Evolutionary conservation across 2,113 vertebrate genomes (phyloP).

Genomic region (Ptychochromis oligacanthus): DNA sequence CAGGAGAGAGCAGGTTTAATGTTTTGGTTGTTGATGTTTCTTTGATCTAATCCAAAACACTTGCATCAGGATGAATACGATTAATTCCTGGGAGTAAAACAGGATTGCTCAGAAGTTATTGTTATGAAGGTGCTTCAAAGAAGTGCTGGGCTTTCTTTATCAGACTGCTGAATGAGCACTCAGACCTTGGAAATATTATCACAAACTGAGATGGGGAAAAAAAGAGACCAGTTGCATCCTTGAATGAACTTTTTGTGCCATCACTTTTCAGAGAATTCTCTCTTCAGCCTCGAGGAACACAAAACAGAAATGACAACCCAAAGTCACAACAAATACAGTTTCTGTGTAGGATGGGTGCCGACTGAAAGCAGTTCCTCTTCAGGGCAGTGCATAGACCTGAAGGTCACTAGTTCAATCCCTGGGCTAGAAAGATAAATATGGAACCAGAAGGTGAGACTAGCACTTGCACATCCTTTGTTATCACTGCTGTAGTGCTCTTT

Average conservation of each 20-base stretch:
- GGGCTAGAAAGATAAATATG: not conserved
- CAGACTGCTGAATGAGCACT: not conserved
- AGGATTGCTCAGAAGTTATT: not conserved
- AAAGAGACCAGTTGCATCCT: not conserved
- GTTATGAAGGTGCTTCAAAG: not conserved
- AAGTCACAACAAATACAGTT: constrained; percentile 4
- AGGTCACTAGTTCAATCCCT: not conserved
- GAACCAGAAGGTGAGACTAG: not conserved
- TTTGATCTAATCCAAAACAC: not conserved
- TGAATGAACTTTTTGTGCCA: not conserved
- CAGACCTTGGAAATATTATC: constrained; percentile 6
- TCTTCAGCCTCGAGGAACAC: not conserved
- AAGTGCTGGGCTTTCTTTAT: not conserved
- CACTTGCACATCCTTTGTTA: not conserved
- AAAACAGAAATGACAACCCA: not conserved
- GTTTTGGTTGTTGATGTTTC: not conserved
- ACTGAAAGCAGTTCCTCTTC: not conserved
- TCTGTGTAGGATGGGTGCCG: not conserved
- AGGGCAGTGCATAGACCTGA: not conserved
- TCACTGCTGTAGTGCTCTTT: constrained; percentile 8
- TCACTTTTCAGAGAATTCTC: not conserved
- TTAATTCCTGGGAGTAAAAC: not conserved
- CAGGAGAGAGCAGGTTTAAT: not conserved
- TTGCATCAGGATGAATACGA: not conserved
- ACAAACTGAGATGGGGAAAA: not conserved